A percentile compares a stretch with the other conserved stretches of the same genome.
Evolutionary conservation across 1,140 invertebrate species (phyloP).

Genomic region (Neotoxoptera formosana): DNA sequence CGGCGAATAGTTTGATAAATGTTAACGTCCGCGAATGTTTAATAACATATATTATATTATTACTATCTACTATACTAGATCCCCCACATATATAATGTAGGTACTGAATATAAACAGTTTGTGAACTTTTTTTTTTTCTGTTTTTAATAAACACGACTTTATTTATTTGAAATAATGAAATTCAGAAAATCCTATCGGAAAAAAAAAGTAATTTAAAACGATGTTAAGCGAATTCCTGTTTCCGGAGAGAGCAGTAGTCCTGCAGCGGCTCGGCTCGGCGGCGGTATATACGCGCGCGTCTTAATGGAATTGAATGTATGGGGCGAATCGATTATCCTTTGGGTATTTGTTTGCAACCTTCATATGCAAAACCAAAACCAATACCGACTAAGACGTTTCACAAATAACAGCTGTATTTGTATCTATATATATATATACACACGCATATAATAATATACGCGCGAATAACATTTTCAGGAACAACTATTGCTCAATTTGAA

Average conservation of each 20-base stretch:
- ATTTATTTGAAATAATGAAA: conserved; percentile 21
- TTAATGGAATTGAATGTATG: conserved; percentile 15
- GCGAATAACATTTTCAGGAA: conserved; percentile 1
- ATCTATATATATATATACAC: too few relatives aligned
- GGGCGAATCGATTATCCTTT: not conserved
- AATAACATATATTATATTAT: not conserved
- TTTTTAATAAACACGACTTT: not conserved
- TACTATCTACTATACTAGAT: not conserved
- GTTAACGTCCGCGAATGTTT: not conserved
- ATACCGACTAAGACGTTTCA: not conserved
- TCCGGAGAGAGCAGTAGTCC: not conserved
- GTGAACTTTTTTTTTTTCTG: not conserved
- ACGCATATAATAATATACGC: too few relatives aligned
- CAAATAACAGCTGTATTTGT: not conserved
- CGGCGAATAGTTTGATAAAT: not conserved
- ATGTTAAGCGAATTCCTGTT: not conserved
- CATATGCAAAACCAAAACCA: not conserved
- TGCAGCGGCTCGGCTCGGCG: too few relatives aligned
- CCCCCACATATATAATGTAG: too few relatives aligned
- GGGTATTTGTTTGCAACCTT: conserved; percentile 12
- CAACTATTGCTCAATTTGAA: conserved; percentile 1
- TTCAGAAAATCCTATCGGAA: conserved; percentile 5
- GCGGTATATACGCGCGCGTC: not conserved
- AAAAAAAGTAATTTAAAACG: conserved; percentile 21
- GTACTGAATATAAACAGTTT: conserved; percentile 20